These are phyloP conservation scores for Strigops habroptila DNA, from an alignment of 2,113 vertebrate genomes.

Conservation along the genomic window DNA sequence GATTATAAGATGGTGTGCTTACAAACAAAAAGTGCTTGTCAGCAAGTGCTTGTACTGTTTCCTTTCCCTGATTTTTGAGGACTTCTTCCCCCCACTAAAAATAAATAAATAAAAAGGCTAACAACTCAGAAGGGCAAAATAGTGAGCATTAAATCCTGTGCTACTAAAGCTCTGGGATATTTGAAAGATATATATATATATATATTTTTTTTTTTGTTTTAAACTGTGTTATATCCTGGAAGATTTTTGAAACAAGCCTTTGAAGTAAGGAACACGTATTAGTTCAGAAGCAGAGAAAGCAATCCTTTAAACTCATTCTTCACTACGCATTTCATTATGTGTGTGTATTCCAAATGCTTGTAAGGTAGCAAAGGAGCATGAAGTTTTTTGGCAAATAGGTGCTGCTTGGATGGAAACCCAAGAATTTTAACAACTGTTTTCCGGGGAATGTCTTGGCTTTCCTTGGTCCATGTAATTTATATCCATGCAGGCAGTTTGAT, in stretches of 20 bases:
- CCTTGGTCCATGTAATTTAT: neutral
- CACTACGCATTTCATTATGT: neutral
- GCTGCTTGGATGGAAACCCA: neutral
- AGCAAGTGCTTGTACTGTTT: neutral
- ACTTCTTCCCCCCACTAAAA: neutral
- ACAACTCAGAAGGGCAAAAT: neutral
- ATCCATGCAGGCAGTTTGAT: neutral
- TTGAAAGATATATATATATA: neutral
- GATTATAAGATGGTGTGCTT: neutral
- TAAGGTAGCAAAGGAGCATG: neutral
- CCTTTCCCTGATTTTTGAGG: neutral
- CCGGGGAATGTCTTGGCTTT: neutral
- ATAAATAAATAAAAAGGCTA: neutral
- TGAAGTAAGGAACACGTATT: neutral
- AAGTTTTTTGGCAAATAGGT: neutral
- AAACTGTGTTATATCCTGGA: neutral
- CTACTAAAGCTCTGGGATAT: neutral
- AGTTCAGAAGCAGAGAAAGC: neutral
- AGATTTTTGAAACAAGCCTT: neutral
- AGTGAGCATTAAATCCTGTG: neutral
- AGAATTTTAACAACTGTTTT: neutral
- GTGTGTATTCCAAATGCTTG: neutral
- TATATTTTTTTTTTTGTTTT: neutral
- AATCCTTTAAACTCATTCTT: neutral
- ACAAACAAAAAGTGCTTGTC: neutral